A percentile compares a stretch with the other conserved stretches of the same genome.
phyloP scores from a whole-genome alignment of 2,888 invertebrate genomes.

The Apotomis capreana region DNA sequence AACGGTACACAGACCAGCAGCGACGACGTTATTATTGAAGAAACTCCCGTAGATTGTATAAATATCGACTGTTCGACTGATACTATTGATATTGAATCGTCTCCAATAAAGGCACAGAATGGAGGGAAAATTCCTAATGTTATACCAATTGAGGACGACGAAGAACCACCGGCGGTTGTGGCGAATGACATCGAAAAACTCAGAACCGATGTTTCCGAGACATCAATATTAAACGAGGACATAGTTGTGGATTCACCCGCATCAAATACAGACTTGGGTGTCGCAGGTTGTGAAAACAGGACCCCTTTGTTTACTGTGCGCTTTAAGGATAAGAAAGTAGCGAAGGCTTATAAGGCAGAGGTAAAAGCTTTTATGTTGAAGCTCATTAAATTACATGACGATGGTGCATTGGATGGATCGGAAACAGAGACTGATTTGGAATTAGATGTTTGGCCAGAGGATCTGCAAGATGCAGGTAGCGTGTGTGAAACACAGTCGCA shows the following conservation, averaged over 20 bases:
- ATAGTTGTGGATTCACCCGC: conserved; percentile 69
- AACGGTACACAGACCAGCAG: conserved; percentile 45
- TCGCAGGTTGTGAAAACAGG: conserved; percentile 72
- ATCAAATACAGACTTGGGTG: conserved; percentile 64
- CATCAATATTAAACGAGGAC: conserved; percentile 66
- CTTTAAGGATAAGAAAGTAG: conserved; percentile 73
- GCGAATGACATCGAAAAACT: conserved; percentile 51
- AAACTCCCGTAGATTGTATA: conserved; percentile 52
- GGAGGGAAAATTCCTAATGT: conserved; percentile 70
- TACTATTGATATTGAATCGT: conserved; percentile 47
- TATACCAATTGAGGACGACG: conserved; percentile 46
- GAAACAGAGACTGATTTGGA: conserved; percentile 70
- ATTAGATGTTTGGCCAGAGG: conserved; percentile 73
- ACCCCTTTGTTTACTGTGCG: conserved; percentile 72
- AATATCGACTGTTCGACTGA: conserved; percentile 55
- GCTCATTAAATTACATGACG: conserved; percentile 67
- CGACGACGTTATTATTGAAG: conserved; percentile 49
- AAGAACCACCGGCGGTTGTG: conserved; percentile 43
- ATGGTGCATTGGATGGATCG: conserved; percentile 52
- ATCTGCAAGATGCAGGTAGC: conserved; percentile 55
- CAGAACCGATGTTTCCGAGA: conserved; percentile 51
- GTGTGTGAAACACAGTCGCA: conserved; percentile 35
- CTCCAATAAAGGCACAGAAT: conserved; percentile 55
- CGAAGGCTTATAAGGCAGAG: conserved; percentile 72
- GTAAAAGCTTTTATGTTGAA: conserved; percentile 76